Evolutionary conservation across 2,797 vertebrate species (phyloP).

Genomic region (Esox masquinongy): DNA sequence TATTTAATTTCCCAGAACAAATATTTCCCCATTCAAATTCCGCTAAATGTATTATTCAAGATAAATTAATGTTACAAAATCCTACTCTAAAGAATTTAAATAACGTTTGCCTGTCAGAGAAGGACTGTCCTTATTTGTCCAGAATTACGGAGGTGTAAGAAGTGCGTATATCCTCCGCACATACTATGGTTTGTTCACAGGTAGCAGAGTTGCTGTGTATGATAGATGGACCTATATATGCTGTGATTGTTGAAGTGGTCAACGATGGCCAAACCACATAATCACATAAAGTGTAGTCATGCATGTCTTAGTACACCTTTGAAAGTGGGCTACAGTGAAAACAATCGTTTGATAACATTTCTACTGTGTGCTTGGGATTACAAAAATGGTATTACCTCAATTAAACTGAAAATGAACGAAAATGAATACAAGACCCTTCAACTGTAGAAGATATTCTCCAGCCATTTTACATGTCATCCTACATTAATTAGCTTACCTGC

Average conservation of each 20-base stretch:
- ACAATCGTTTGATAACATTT: background rate
- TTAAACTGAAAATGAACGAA: background rate
- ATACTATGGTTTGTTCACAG: background rate
- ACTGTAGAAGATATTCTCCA: background rate
- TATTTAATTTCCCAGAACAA: too few relatives aligned
- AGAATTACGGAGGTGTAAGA: background rate
- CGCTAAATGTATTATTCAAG: too few relatives aligned
- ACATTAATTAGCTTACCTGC: constrained; percentile 77
- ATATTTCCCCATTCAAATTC: too few relatives aligned
- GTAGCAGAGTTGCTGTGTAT: background rate
- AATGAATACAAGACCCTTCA: background rate
- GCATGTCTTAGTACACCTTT: background rate
- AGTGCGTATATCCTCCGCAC: background rate
- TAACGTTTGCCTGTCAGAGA: too few relatives aligned
- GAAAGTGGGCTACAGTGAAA: background rate
- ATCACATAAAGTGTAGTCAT: background rate
- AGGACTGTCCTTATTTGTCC: too few relatives aligned
- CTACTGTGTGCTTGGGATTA: background rate
- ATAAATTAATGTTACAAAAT: too few relatives aligned
- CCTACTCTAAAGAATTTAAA: too few relatives aligned
- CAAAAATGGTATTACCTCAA: background rate
- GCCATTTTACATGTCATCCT: background rate
- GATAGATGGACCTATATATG: background rate
- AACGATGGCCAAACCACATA: background rate
- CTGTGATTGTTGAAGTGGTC: background rate